A percentile compares a stretch with the other conserved stretches of the same genome.
Conservation (phyloP, 2,888 invertebrate genomes). For the Cheilosia scutellata region DNA sequence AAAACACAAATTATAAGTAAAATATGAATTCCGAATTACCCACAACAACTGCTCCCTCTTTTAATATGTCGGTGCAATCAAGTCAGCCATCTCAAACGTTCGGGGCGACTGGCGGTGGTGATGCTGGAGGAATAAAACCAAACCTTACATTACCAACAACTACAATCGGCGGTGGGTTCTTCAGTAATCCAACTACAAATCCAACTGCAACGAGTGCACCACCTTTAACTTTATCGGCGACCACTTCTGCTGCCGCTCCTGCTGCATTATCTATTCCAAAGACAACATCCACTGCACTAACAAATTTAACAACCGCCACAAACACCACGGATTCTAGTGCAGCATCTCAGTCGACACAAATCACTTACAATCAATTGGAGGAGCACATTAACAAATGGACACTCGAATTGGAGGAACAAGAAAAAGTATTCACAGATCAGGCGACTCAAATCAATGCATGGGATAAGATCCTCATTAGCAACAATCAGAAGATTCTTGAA, state of each 20-base stretch:
- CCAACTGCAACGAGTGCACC: constrained; percentile 66
- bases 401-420: constrained; percentile 95
- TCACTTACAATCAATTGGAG: constrained; percentile 94
- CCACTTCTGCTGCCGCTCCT: constrained; percentile 46
- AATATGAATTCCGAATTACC: constrained; percentile 77
- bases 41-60: constrained; percentile 78
- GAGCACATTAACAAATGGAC: constrained; percentile 98
- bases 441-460: constrained; percentile 98
- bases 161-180: constrained; percentile 65
- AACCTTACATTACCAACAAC: constrained; percentile 50
- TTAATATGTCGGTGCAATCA: constrained; percentile 46
- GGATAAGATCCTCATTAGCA: constrained; percentile 95
- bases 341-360: constrained; percentile 84
- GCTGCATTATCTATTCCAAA: constrained; percentile 49
- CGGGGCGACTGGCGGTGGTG: constrained; percentile 79
- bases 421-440: constrained; percentile 95
- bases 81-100: constrained; percentile 65
- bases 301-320: constrained; percentile 80
- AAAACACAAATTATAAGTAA: neutral
- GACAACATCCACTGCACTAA: constrained; percentile 77
- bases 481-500: constrained; percentile 96
- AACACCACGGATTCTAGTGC: constrained; percentile 81
- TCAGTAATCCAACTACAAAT: constrained; percentile 58
- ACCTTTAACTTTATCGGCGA: constrained; percentile 36
- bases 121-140: constrained; percentile 77